phyloP scores from a whole-genome alignment of 2,113 vertebrate species.

The Tragelaphus strepsiceros region DNA sequence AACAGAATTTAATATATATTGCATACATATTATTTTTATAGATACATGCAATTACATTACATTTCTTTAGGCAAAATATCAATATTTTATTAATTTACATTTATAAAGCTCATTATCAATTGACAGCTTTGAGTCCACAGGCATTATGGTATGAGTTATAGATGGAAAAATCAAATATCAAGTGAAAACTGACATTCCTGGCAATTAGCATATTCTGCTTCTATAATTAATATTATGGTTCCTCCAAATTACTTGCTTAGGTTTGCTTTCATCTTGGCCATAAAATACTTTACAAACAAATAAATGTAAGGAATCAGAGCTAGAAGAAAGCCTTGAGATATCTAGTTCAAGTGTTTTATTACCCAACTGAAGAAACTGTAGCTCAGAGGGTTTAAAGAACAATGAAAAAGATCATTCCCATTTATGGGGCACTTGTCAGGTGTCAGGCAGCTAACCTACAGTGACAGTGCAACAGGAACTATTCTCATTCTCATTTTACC shows the following conservation, averaged over 20 bases:
- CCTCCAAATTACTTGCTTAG: background rate
- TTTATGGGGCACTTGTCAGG: background rate
- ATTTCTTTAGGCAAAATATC: background rate
- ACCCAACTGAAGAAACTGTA: background rate
- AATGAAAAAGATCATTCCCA: background rate
- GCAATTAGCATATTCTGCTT: background rate
- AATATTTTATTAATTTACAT: background rate
- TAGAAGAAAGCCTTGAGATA: background rate
- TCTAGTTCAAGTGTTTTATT: background rate
- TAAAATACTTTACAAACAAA: background rate
- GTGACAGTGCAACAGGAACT: background rate
- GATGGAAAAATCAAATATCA: background rate
- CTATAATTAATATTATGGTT: background rate
- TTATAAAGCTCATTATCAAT: background rate
- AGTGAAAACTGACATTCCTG: background rate
- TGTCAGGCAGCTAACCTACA: background rate
- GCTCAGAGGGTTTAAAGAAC: background rate
- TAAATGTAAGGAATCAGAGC: background rate
- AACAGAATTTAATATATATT: background rate
- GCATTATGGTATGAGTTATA: background rate
- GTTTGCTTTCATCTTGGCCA: background rate
- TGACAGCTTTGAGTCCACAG: background rate
- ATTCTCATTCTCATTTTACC: background rate
- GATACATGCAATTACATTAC: background rate
- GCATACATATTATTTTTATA: background rate